Evolutionary conservation across 2,797 vertebrate genomes (phyloP), one percentile per base, ranked within the genome.

Genomic region (Monodelphis domestica): DNA sequence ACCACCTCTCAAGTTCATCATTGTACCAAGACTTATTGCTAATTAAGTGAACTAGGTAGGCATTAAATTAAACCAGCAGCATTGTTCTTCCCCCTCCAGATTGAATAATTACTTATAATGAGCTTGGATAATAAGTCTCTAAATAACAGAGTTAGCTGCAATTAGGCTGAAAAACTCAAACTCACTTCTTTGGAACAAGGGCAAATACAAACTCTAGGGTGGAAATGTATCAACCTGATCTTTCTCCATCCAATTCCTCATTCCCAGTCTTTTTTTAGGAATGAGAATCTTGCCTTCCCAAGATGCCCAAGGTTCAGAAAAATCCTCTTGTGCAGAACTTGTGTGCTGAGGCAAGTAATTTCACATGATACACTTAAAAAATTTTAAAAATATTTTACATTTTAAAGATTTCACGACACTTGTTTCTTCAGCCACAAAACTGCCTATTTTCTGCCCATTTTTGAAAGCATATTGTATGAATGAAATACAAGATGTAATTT

Each of bases 21-120:
- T 93, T 96, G 93, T 93, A 95, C 94, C 91, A 96, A 94, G 94
- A 96, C 89, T 94, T 96, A 97, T 53, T 95, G 95, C 94, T 93
- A 97, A 97, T 97, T 96, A 97, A 95, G 90, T 89, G 93, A 97
- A 95, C 94, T 90, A 97, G 95, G 96, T 95, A 94, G 95, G 95
- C 94, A 95, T 97, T 96, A 96, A 95, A 96, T 97, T 94, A 95
- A 96, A 96, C 91, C 90, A 96, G 91, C 63, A 59, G 45, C 88
- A 91, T 26, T 89, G 88, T 55, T 91, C 57, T 87, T 97, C 96
- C 90, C 93, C 90, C 38, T 96, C 92, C 92, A 90, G 94, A 96
- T 90, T 95, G 90, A 96, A 92, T 96, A 94, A 96, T 97, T 93
- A 92, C 90, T 97, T 87, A 91, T 94, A 91, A 95, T 91, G 91